A percentile compares a stretch with the other conserved stretches of the same genome.
phyloP scores from a whole-genome alignment of 2,888 invertebrate genomes.

The Cordilura impudica region DNA sequence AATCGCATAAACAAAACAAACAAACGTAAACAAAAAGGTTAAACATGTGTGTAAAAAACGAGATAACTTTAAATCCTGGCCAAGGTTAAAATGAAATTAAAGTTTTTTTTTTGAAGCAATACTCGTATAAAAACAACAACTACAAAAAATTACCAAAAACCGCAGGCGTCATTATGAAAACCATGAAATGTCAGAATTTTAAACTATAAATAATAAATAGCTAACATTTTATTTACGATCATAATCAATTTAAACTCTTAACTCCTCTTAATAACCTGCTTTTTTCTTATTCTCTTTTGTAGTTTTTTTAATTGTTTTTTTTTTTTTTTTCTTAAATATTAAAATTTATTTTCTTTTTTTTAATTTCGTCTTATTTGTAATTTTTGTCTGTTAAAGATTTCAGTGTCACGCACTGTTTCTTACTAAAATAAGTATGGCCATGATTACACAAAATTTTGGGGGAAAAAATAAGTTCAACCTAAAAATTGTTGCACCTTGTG shows the following conservation, averaged over 20 bases:
- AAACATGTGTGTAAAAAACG: slow-evolving; percentile 25
- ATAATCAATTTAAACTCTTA: not conserved
- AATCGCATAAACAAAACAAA: slow-evolving; percentile 25
- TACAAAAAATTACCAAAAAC: not conserved
- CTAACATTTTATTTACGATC: not conserved
- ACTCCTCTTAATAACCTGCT: not conserved
- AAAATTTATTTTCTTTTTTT: not conserved
- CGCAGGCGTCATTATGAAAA: slow-evolving; percentile 14
- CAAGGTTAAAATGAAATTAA: slow-evolving; percentile 49
- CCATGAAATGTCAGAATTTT: slow-evolving; percentile 48
- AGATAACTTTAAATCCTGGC: slow-evolving; percentile 43
- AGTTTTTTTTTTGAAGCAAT: not conserved
- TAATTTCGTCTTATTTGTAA: not conserved
- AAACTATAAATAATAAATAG: slow-evolving; percentile 14
- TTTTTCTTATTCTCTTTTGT: not conserved
- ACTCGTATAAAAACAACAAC: not conserved
- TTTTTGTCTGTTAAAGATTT: slow-evolving; percentile 21
- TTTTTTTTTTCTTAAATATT: not conserved
- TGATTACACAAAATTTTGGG: slow-evolving; percentile 4
- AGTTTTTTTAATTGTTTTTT: not conserved
- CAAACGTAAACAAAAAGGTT: slow-evolving; percentile 48
- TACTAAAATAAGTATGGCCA: not conserved
- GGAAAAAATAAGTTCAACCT: slow-evolving; percentile 25
- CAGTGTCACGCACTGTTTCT: slow-evolving; percentile 53
- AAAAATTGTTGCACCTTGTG: slow-evolving; percentile 36